These are phyloP conservation scores for Abrostola triplasia DNA, from an alignment of 2,888 invertebrate species.

Conservation along the genomic window DNA sequence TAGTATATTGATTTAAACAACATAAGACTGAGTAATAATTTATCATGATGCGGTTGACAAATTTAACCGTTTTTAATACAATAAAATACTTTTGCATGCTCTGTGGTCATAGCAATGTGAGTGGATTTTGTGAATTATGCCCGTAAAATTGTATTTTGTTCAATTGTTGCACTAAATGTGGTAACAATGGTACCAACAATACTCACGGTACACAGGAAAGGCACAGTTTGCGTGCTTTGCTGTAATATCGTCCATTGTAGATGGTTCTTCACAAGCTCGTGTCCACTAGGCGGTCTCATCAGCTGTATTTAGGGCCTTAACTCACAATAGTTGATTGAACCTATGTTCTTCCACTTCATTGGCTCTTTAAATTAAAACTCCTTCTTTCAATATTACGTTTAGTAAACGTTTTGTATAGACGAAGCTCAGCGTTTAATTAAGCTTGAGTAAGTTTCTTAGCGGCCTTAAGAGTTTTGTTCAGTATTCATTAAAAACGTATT, in stretches of 20 bases:
- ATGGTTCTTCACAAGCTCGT: constrained; percentile 13
- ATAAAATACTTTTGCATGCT: constrained; percentile 21
- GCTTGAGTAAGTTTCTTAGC: constrained; percentile 14
- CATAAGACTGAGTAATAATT: neutral
- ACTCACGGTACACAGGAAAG: constrained; percentile 43
- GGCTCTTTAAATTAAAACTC: constrained; percentile 55
- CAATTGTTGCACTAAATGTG: constrained; percentile 35
- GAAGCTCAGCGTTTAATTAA: constrained; percentile 43
- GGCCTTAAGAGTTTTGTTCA: constrained; percentile 32
- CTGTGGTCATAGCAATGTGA: constrained; percentile 9
- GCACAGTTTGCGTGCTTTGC: constrained; percentile 25
- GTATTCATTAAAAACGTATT: constrained; percentile 29
- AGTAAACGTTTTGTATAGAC: constrained; percentile 35
- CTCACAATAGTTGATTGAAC: constrained; percentile 59
- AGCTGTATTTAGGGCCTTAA: constrained; percentile 43
- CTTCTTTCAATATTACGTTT: constrained; percentile 39
- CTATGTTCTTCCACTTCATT: constrained; percentile 58
- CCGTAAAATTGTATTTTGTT: constrained; percentile 22
- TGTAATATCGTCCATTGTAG: constrained; percentile 32
- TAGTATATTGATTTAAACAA: neutral
- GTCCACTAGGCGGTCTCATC: constrained; percentile 3
- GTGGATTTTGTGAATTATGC: constrained; percentile 15
- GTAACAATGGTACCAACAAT: constrained; percentile 43
- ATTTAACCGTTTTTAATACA: neutral
- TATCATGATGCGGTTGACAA: neutral